A percentile compares a stretch with the other conserved stretches of the same genome.
Conservation (phyloP, 2,888 invertebrate species). For the Zhuqinia jingwanae region DNA sequence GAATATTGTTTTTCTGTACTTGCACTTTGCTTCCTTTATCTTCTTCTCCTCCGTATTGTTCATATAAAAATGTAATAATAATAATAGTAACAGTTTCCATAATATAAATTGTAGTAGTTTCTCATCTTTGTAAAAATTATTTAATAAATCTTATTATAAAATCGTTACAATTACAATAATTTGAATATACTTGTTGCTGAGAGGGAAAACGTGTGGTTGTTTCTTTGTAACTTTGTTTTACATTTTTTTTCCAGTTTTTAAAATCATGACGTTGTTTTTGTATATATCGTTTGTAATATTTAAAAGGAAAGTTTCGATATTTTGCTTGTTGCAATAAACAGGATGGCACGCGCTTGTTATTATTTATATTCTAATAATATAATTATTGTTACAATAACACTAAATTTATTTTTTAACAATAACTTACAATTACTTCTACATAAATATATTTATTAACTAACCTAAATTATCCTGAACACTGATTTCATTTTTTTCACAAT, state of each 20-base stretch:
- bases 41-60: constrained; percentile 6
- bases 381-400: background rate
- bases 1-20: background rate
- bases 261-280: constrained; percentile 10
- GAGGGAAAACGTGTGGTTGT: constrained; percentile 16
- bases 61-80: no score
- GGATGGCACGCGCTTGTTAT: constrained; percentile 67
- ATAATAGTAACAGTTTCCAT: no score
- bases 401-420: constrained; percentile 15
- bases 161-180: constrained; percentile 7
- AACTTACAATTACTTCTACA: constrained; percentile 23
- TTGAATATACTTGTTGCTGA: constrained; percentile 30
- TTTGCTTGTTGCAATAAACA: constrained; percentile 36
- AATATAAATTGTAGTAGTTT: no score
- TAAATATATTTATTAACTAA: constrained; percentile 39
- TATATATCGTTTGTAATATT: constrained; percentile 15
- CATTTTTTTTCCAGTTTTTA: background rate
- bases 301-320: constrained; percentile 10
- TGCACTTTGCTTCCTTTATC: background rate
- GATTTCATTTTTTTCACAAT: constrained; percentile 57
- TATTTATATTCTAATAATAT: constrained; percentile 9
- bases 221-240: background rate
- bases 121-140: background rate
- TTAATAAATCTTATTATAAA: constrained; percentile 13
- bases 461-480: constrained; percentile 62